A percentile compares a stretch with the other conserved stretches of the same genome.
phyloP scores from a whole-genome alignment of 1,140 invertebrate species.

The Drosophila melanica region DNA sequence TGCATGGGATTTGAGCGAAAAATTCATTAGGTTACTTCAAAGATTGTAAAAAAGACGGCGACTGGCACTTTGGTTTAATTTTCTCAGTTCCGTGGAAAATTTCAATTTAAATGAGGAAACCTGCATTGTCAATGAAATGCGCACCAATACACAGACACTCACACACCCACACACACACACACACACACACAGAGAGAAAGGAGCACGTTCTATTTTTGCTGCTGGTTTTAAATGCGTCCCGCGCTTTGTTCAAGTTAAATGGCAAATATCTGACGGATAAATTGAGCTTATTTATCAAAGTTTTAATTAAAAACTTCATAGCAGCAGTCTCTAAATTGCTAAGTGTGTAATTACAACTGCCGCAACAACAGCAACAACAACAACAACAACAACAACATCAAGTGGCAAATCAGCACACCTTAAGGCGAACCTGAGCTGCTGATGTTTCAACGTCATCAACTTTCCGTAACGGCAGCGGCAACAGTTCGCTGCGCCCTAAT shows the following conservation, averaged over 20 bases:
- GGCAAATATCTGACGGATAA: constrained; percentile 71
- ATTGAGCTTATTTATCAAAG: constrained; percentile 82
- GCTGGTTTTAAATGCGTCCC: background rate
- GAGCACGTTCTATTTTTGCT: no score
- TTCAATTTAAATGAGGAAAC: constrained; percentile 71
- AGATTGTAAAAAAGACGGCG: constrained; percentile 32
- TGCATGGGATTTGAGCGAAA: constrained; percentile 14
- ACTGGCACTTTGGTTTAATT: constrained; percentile 18
- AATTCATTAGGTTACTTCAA: constrained; percentile 35
- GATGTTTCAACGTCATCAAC: constrained; percentile 46
- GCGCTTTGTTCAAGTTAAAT: constrained; percentile 51
- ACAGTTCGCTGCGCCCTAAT: constrained; percentile 44
- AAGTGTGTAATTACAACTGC: constrained; percentile 79
- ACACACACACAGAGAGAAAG: background rate
- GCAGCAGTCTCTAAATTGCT: constrained; percentile 63
- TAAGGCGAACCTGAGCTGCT: constrained; percentile 7
- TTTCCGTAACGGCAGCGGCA: background rate
- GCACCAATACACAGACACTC: constrained; percentile 7
- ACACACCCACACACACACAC: no score
- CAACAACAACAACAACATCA: background rate
- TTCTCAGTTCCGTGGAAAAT: constrained; percentile 23
- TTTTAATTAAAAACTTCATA: constrained; percentile 80
- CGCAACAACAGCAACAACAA: constrained; percentile 27
- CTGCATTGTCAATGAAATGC: constrained; percentile 69
- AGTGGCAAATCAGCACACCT: constrained; percentile 18